Evolutionary conservation across 2,113 vertebrate genomes (phyloP), one percentile per base, ranked within the genome.

Genomic region (Conger conger): DNA sequence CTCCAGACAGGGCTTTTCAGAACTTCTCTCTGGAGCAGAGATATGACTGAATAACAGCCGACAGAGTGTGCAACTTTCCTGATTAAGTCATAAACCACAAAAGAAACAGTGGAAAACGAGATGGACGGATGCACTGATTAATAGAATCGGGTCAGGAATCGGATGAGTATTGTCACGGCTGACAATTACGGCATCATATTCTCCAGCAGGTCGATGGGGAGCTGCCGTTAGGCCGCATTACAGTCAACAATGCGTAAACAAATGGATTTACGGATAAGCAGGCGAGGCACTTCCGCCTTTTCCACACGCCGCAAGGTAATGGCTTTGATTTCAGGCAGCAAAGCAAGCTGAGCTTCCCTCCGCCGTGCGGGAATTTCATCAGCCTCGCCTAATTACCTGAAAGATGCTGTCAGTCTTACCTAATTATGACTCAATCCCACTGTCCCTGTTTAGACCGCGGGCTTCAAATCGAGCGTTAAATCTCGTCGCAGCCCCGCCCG

Each of bases 141-240:
- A 93, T 94, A 84, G 78, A 90, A 92, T 92, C 90, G 92, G 90
- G 89, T 88, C 89, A 88, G 89, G 94, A 94, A 94, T 92, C 93
- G 91, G 92, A 93, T 92, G 90, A 91, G 89, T 92, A 93, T 93
- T 93, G 92, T 92, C 91, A 89, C 86, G 89, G 87, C 84, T 88
- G 91, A 92, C 91, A 90, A 88, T 93, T 93, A 91, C 90, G 82
- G 87, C 88, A 88, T 93, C 89, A 89, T 92, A 91, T 91, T 90
- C 88, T 53, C 2, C 73, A 45, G 81, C 86, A 79, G 82, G 88
- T 83, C 87, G 88, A 80, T 87, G 88, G 50, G 81, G 86, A 36
- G 80, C 35, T 36, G 76, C 76, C 88, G 86, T 79, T 86, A 87
- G 91, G 89, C 88, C 86, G 73, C 82, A 81, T 85, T 82, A 87